A percentile compares a stretch with the other conserved stretches of the same genome.
phyloP scores from a whole-genome alignment of 1,140 invertebrate genomes.

The Listronotus bonariensis region DNA sequence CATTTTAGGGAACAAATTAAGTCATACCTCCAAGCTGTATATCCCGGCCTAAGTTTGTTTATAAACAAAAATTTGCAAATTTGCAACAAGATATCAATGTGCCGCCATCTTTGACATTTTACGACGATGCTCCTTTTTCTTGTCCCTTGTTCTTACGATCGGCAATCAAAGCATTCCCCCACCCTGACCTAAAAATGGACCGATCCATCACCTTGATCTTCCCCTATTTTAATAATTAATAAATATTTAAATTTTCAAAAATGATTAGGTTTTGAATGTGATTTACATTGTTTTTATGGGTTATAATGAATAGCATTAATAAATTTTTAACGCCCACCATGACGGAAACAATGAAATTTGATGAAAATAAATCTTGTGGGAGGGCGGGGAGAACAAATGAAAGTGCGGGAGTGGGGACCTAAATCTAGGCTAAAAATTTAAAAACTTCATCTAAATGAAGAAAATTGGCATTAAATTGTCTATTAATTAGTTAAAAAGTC shows the following conservation, averaged over 20 bases:
- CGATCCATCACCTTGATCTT: conserved; percentile 40
- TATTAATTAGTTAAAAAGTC: conserved; percentile 20
- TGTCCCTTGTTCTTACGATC: conserved; percentile 43
- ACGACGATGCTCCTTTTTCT: conserved; percentile 48
- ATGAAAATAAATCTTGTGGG: conserved; percentile 36
- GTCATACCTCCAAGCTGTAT: conserved; percentile 7
- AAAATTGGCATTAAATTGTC: conserved; percentile 20
- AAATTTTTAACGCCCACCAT: conserved; percentile 34
- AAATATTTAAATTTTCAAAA: conserved; percentile 17
- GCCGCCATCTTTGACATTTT: conserved; percentile 54
- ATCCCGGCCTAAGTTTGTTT: conserved; percentile 43
- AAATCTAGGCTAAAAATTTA: conserved; percentile 30
- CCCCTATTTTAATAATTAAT: conserved; percentile 25
- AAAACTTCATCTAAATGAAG: conserved; percentile 20
- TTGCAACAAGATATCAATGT: conserved; percentile 50
- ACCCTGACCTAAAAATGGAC: conserved; percentile 48
- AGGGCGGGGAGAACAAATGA: conserved; percentile 41
- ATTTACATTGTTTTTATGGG: conserved; percentile 5
- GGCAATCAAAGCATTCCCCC: conserved; percentile 44
- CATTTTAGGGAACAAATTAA: conserved; percentile 14
- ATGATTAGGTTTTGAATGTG: not conserved
- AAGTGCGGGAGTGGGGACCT: conserved; percentile 32
- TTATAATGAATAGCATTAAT: conserved; percentile 11
- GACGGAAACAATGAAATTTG: conserved; percentile 21
- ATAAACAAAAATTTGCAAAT: conserved; percentile 53